Percentiles rank a stretch among this genome's conserved stretches.
Conservation (phyloP, 1,140 invertebrate species). For the Papilio dardanus region DNA sequence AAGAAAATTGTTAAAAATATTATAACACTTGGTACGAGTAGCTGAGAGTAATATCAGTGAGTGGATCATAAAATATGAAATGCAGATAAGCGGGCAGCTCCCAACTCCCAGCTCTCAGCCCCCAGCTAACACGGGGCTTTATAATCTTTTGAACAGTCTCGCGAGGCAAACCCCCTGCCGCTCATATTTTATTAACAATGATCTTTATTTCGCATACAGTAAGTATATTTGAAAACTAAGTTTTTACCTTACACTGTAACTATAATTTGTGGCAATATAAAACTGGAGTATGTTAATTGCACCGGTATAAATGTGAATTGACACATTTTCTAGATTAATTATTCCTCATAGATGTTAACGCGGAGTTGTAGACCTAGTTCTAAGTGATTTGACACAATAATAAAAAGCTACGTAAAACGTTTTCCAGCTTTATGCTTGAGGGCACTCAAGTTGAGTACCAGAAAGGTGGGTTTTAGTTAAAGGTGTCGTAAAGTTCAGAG, state of each 20-base stretch:
- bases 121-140: not conserved
- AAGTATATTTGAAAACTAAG: not conserved
- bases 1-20: not conserved
- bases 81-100: not conserved
- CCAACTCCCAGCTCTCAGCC: not conserved
- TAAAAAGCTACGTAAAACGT: constrained; percentile 14
- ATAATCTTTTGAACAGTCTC: constrained; percentile 1
- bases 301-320: not conserved
- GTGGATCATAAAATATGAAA: constrained; percentile 22
- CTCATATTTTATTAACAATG: not conserved
- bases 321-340: too few species aligned
- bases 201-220: not conserved
- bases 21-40: not conserved
- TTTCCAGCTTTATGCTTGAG: not conserved
- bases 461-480: constrained; percentile 9
- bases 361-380: not conserved
- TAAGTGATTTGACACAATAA: not conserved
- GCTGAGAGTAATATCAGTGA: constrained; percentile 4
- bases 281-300: too few species aligned
- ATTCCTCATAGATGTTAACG: too few species aligned
- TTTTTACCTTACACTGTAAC: too few species aligned
- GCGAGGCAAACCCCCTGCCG: not conserved
- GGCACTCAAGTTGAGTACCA: constrained; percentile 6
- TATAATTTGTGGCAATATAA: too few species aligned
- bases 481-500: not conserved